Evolutionary conservation across 2,888 invertebrate genomes (phyloP), one percentile per base, ranked within the genome.

Genomic region (Trissolcus brochymenae): DNA sequence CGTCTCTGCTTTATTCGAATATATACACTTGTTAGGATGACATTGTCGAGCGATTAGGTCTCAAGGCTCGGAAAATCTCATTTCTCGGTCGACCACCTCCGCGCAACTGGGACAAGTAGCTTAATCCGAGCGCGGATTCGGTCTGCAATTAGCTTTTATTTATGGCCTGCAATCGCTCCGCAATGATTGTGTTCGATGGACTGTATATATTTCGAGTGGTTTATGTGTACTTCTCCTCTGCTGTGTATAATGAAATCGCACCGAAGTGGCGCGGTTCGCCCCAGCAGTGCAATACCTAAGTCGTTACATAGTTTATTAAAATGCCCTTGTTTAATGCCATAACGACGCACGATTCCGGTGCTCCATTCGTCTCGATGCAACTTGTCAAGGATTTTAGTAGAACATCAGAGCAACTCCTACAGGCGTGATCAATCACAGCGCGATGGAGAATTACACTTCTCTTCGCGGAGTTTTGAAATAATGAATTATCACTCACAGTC

Each of bases 91-190:
- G 25, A 51, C 4, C 55, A 41, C 60, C 61, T 19, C 43, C 29
- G 16, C 35, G 25, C 60, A 51, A 25, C 16, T n/a, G 16, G 46
- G 13, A 11, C 43, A 62, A 62, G 61, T 61, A 50, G 57, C 62
- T 71, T 71, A 71, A 64, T 64, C 62, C 62, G 51, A 71, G 57
- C 50, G 64, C 71, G 21, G 57, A 29, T 57, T 57, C 60, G 35
- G 64, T 55, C 41, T 21, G 53, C 62, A 72, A 65, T 72, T 65
- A 71, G 51, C 57, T 40, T 35, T 21, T 72, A 72, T 59, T 72
- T 72, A 72, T 59, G 21, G 40, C 46, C 29, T 19, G 54, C 46
- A 49, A 43, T 29, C 43, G 54, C 16, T 21, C 53, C 51, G 53
- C 13, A n/a, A 21, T 25, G 41, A 61, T 70, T 50, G 17, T 61